These are phyloP conservation scores for Pterocles orientalis DNA, from an alignment of 2,113 vertebrate genomes.

Conservation along the genomic window DNA sequence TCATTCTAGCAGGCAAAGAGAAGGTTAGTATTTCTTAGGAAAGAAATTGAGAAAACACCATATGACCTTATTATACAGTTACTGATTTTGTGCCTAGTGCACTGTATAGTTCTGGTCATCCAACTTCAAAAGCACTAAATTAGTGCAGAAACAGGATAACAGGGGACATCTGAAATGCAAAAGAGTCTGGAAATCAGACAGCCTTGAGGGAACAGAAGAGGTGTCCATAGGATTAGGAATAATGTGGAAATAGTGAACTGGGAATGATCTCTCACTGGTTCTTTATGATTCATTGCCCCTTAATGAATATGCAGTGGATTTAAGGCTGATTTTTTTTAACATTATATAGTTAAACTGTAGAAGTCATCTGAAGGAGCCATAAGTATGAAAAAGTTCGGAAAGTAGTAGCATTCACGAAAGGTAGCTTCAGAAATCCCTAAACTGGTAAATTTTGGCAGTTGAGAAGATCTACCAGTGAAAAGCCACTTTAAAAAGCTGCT, in stretches of 20 bases:
- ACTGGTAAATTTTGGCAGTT: not conserved
- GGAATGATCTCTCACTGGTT: not conserved
- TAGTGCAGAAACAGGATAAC: not conserved
- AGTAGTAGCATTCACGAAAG: not conserved
- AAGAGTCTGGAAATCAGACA: not conserved
- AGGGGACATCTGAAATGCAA: not conserved
- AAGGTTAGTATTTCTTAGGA: not conserved
- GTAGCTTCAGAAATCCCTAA: not conserved
- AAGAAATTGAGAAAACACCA: not conserved
- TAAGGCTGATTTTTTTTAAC: not conserved
- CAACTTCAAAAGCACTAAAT: not conserved
- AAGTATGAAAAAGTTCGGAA: not conserved
- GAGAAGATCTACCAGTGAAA: not conserved
- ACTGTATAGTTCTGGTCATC: not conserved
- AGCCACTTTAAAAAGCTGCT: not conserved
- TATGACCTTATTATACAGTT: not conserved
- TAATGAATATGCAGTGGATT: not conserved
- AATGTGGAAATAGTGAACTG: not conserved
- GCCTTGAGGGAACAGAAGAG: not conserved
- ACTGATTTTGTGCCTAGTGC: not conserved
- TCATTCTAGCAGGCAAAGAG: not conserved
- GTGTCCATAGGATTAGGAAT: not conserved
- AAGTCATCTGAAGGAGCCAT: not conserved
- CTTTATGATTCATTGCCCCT: not conserved
- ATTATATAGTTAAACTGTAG: not conserved